Base-by-base conservation (phyloP, 1,140 invertebrate species). In the Caenorhabditis latens region DNA sequence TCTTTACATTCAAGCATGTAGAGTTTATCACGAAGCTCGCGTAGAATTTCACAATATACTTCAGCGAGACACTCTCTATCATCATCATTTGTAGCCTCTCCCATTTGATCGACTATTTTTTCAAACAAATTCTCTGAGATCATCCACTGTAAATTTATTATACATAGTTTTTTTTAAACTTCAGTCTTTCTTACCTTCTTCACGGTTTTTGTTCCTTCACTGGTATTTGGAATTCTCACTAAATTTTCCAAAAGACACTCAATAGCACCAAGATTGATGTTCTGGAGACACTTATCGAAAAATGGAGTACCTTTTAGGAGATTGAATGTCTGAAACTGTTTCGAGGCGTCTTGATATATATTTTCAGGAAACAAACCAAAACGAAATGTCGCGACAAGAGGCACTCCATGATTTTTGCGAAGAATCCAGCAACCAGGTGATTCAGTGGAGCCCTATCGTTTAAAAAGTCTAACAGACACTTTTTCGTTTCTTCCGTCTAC, bases 341-440 rank as follows among this genome's bases (percentile, higher is more conserved):
- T 53, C 11, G n/a, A 79, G 71, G 46, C 0, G 46, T 24, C 16
- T 46, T 71, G 16, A n/a, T 3, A 50, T 3, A 24, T 11, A n/a
- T 53, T 14, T 3, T 14, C 3, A 50, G 1, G 11, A 8, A 21
- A 79, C 71, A 14, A 50, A 79, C 71, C 71, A 50, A 16, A 50
- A 14, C 43, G 24, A 79, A 79, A 79, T 50, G 71, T 7, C 43
- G 21, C 4, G 71, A 50, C n/a, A 79, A n/a, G 11, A 79, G 46
- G n/a, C 71, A 79, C n/a, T 79, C 71, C 46, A 79, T 50, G 46
- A 79, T 79, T 79, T 79, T 79, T 21, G 71, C 71, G n/a, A 79
- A 79, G n/a, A 79, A 79, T 21, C 71, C 71, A n/a, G 71, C 71
- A 50, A 79, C 71, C 8, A 79, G 71, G 14, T 79, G 71, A 50